These are phyloP conservation scores for Macrotus californicus DNA, from an alignment of 2,113 vertebrate species.

Conservation along the genomic window DNA sequence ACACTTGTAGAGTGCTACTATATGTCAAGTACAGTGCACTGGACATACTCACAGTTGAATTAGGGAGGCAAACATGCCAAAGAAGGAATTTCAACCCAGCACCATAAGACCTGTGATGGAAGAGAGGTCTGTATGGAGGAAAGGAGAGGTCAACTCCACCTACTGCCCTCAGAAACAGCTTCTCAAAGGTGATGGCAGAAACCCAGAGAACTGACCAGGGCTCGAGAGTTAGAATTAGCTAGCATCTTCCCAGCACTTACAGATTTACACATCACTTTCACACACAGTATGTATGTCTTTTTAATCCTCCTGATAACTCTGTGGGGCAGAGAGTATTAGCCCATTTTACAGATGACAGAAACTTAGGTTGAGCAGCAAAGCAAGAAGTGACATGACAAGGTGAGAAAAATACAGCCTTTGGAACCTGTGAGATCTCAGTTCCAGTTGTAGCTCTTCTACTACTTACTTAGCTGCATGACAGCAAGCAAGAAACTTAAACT, in stretches of 20 bases:
- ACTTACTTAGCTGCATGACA: not conserved
- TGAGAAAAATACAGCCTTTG: not conserved
- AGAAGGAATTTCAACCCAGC: not conserved
- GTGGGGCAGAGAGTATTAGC: not conserved
- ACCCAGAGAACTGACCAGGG: not conserved
- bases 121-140: not conserved
- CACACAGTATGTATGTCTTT: not conserved
- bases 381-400: not conserved
- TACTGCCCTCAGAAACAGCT: not conserved
- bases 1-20: not conserved
- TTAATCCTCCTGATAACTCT: not conserved
- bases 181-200: not conserved
- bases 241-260: not conserved
- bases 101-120: not conserved
- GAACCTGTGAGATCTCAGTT: not conserved
- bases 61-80: not conserved
- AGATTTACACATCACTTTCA: not conserved
- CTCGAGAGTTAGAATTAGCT: not conserved
- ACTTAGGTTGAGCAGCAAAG: not conserved
- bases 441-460: not conserved
- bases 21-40: not conserved
- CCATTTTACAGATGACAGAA: conserved; percentile 1
- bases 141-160: not conserved
- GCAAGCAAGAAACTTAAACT: not conserved
- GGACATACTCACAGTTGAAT: not conserved